Evolutionary conservation across 2,113 vertebrate genomes (phyloP).

Genomic region (Marmota monax): DNA sequence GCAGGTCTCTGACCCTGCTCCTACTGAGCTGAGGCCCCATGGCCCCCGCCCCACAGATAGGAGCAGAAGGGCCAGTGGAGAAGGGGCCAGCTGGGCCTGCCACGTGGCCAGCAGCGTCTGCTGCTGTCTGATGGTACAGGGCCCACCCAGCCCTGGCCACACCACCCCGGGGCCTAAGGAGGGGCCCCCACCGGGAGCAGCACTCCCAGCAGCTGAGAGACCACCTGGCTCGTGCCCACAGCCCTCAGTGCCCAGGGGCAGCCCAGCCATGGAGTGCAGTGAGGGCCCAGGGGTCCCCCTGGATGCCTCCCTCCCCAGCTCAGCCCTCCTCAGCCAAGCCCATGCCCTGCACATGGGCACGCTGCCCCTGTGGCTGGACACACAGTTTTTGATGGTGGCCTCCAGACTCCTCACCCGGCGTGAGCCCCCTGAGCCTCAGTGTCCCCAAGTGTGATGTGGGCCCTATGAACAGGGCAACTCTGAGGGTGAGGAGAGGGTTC

Average conservation of each 20-base stretch:
- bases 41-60: neutral
- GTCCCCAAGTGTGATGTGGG: too few species aligned
- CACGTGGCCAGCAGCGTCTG: too few species aligned
- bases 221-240: neutral
- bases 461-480: neutral
- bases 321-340: neutral
- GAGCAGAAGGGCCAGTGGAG: neutral
- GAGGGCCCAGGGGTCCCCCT: neutral
- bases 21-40: neutral
- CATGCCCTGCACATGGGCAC: too few species aligned
- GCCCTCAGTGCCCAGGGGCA: neutral
- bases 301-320: neutral
- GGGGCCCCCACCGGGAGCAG: neutral
- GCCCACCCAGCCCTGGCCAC: neutral
- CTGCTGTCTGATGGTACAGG: neutral
- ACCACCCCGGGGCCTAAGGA: neutral
- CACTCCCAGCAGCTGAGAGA: neutral
- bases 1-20: neutral
- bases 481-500: neutral
- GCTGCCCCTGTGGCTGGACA: too few species aligned
- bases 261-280: neutral
- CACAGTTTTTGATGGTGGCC: too few species aligned
- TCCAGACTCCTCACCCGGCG: neutral
- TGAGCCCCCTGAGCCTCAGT: too few species aligned
- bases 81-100: too few species aligned